phyloP scores from a whole-genome alignment of 1,140 invertebrate genomes.

The Brachionus sp. region DNA sequence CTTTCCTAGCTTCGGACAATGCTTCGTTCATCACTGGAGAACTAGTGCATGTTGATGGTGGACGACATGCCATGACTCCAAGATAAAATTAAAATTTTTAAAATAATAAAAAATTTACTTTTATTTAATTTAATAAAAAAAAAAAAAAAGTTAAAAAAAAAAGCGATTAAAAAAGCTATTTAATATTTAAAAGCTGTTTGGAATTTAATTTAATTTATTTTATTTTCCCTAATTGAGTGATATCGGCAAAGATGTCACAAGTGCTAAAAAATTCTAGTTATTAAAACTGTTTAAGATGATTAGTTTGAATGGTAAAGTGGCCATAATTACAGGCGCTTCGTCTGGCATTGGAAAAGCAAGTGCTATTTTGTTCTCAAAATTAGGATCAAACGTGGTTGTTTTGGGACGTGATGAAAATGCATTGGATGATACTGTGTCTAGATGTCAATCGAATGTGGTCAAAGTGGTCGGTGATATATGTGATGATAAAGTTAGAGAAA shows the following conservation, averaged over 20 bases:
- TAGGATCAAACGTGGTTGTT: slow-evolving; percentile 69
- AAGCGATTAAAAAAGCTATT: background rate
- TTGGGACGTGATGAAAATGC: slow-evolving; percentile 72
- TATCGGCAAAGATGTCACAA: background rate
- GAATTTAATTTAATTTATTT: background rate
- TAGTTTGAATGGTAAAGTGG: background rate
- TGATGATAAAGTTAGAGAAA: slow-evolving; percentile 71
- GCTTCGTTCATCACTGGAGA: slow-evolving; percentile 77
- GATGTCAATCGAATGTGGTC: slow-evolving; percentile 61
- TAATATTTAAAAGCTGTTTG: background rate
- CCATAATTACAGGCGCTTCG: slow-evolving; percentile 65
- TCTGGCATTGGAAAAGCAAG: slow-evolving; percentile 79
- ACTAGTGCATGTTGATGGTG: slow-evolving; percentile 76
- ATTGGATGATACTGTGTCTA: slow-evolving; percentile 65
- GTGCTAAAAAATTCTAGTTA: background rate
- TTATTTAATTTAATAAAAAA: background rate
- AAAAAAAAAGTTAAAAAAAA: too few species aligned
- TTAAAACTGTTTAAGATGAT: background rate
- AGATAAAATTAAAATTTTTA: slow-evolving; percentile 62
- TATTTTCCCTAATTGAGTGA: background rate
- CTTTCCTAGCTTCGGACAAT: slow-evolving; percentile 75
- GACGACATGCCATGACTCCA: slow-evolving; percentile 72
- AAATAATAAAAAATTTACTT: background rate
- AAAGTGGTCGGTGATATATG: slow-evolving; percentile 65
- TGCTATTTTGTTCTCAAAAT: slow-evolving; percentile 70